Conservation (phyloP, 2,113 vertebrate genomes). For the Prionailurus viverrinus region DNA sequence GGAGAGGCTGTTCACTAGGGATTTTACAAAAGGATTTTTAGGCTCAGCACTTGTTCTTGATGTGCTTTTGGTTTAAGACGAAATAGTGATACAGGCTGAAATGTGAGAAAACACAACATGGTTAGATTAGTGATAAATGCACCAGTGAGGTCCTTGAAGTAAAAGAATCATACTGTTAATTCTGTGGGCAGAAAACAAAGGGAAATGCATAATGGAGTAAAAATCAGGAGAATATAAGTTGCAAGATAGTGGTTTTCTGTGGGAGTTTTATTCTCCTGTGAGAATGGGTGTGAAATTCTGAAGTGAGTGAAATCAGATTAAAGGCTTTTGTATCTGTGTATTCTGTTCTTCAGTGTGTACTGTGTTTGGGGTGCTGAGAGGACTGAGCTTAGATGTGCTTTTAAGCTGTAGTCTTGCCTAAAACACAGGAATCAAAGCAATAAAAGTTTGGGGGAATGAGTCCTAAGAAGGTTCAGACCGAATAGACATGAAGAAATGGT, state of each 20-base stretch:
- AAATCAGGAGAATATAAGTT: not conserved
- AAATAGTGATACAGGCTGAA: not conserved
- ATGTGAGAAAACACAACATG: not conserved
- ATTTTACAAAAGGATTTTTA: constrained; percentile 13
- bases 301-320: constrained; percentile 36
- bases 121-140: not conserved
- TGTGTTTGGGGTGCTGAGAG: not conserved
- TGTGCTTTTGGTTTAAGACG: not conserved
- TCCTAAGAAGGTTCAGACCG: constrained; percentile 24
- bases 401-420: constrained; percentile 36
- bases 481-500: not conserved
- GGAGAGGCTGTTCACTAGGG: not conserved
- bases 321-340: constrained; percentile 1
- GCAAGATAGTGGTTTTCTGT: not conserved
- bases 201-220: not conserved
- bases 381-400: not conserved
- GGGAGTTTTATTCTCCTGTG: not conserved
- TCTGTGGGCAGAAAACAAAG: not conserved
- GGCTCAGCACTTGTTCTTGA: not conserved
- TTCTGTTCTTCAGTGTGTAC: not conserved
- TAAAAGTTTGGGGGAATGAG: not conserved
- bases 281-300: constrained; percentile 43
- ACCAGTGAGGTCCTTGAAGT: not conserved
- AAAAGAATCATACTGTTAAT: not conserved
- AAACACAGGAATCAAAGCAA: constrained; percentile 43